Evolutionary conservation across 2,797 vertebrate species (phyloP).

Genomic region (Calcarius lapponicus): DNA sequence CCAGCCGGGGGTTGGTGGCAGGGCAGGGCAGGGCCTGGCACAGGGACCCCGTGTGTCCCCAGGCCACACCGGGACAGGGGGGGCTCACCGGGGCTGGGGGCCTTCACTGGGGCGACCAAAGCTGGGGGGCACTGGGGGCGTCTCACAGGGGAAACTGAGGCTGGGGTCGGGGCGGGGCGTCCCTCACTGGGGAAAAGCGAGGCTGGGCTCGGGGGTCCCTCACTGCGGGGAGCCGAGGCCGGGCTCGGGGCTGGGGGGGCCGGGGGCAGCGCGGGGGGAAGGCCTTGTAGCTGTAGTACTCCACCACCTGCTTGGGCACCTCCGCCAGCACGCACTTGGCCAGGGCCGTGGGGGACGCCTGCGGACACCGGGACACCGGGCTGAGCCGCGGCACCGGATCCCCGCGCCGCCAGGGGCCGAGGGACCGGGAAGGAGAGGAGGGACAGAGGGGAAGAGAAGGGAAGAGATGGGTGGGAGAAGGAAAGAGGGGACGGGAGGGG

Average conservation of each 20-base stretch:
- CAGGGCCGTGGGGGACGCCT: conserved; percentile 91
- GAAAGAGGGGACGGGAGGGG: not conserved
- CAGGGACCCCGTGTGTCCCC: accelerated
- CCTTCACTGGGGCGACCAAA: not conserved
- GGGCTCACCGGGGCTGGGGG: conserved; percentile 60
- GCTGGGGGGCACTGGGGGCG: not conserved
- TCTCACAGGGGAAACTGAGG: not conserved
- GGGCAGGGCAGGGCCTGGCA: not conserved
- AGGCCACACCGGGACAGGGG: accelerated
- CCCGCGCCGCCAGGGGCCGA: accelerated
- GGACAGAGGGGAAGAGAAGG: too few relatives aligned
- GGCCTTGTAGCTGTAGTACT: conserved; percentile 93
- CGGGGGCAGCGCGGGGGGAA: conserved; percentile 84
- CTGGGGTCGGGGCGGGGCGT: not conserved
- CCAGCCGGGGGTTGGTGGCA: not conserved
- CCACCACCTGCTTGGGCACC: conserved; percentile 94
- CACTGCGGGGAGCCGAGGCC: not conserved
- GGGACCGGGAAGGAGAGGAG: too few relatives aligned
- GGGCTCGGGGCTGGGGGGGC: not conserved
- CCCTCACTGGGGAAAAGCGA: not conserved
- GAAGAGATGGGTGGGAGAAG: too few relatives aligned
- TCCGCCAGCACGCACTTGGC: conserved; percentile 95
- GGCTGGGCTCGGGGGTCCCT: not conserved
- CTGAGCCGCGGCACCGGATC: not conserved
- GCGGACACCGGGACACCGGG: not conserved